These are phyloP conservation scores for Therioaphis trifolii DNA, from an alignment of 2,888 invertebrate species.

Conservation along the genomic window DNA sequence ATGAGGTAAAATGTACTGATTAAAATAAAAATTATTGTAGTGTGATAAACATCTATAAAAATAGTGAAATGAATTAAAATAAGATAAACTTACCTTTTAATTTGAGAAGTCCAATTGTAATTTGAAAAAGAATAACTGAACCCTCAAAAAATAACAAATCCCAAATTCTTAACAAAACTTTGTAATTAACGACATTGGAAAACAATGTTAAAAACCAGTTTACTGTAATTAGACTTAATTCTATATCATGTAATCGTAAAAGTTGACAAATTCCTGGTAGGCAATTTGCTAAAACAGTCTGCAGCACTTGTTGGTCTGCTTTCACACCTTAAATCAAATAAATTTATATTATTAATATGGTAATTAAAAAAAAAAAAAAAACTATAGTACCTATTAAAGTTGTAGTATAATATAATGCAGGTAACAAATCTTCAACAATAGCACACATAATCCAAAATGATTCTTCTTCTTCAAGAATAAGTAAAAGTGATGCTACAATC, in stretches of 20 bases:
- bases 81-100: slow-evolving; percentile 71
- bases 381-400: slow-evolving; percentile 78
- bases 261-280: slow-evolving; percentile 89
- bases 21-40: no score
- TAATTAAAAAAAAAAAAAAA: not conserved
- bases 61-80: not conserved
- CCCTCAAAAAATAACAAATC: slow-evolving; percentile 97
- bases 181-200: slow-evolving; percentile 96
- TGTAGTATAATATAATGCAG: slow-evolving; percentile 96
- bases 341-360: no score
- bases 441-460: slow-evolving; percentile 99
- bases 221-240: slow-evolving; percentile 92
- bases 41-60: no score
- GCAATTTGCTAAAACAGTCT: slow-evolving; percentile 89
- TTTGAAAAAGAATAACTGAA: slow-evolving; percentile 92
- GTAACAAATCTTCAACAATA: slow-evolving; percentile 97
- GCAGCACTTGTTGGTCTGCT: slow-evolving; percentile 95
- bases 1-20: no score
- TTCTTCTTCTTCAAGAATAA: slow-evolving; percentile 97
- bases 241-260: slow-evolving; percentile 93
- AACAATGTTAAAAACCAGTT: slow-evolving; percentile 98
- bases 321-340: slow-evolving; percentile 77
- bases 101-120: slow-evolving; percentile 93
- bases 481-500: slow-evolving; percentile 90
- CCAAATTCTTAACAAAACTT: slow-evolving; percentile 93